phyloP scores from a whole-genome alignment of 2,888 invertebrate species.

The Meliscaeva auricollis region DNA sequence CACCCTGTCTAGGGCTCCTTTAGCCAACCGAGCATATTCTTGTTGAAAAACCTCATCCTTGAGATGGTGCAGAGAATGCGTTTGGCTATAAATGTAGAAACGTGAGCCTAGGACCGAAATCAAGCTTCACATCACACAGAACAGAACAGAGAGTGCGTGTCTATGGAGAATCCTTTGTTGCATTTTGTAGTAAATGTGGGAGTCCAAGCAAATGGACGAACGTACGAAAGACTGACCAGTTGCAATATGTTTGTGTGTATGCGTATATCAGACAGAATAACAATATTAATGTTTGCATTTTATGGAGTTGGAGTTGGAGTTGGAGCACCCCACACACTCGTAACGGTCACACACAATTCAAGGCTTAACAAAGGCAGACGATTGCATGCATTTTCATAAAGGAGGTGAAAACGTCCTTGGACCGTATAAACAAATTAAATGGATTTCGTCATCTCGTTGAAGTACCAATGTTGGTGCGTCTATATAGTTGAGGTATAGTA shows the following conservation, averaged over 20 bases:
- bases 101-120: neutral
- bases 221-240: conserved; percentile 5
- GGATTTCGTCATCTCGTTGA: conserved; percentile 64
- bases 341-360: conserved; percentile 73
- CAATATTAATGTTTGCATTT: conserved; percentile 75
- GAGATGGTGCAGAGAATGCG: conserved; percentile 36
- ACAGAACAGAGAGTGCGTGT: conserved; percentile 43
- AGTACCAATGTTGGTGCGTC: neutral
- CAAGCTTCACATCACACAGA: neutral
- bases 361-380: conserved; percentile 68
- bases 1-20: conserved; percentile 34
- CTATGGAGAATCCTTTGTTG: conserved; percentile 27
- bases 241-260: too few species aligned
- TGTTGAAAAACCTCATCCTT: conserved; percentile 59
- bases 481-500: neutral
- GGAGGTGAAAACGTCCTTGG: conserved; percentile 72
- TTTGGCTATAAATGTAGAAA: conserved; percentile 16
- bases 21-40: conserved; percentile 50
- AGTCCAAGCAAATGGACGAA: neutral
- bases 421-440: conserved; percentile 75
- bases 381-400: conserved; percentile 56
- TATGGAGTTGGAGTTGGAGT: conserved; percentile 65
- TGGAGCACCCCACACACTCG: conserved; percentile 41
- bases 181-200: neutral
- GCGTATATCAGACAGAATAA: conserved; percentile 72